Evolutionary conservation across 2,113 vertebrate species (phyloP).

Genomic region (Ctenodactylus gundi): DNA sequence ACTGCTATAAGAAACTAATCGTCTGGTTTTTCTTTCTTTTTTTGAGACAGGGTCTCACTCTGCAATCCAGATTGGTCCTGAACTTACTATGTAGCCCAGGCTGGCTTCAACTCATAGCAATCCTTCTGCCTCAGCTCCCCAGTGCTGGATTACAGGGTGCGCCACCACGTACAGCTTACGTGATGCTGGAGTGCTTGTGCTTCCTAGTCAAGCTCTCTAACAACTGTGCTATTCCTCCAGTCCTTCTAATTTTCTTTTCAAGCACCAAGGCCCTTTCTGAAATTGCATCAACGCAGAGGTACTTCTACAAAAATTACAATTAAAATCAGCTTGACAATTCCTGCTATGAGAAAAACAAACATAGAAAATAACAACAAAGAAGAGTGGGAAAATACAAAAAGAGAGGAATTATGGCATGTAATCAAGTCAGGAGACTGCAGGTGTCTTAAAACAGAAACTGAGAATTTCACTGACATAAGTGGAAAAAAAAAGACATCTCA

Average conservation of each 20-base stretch:
- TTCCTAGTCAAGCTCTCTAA: too few relatives aligned
- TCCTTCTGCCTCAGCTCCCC: too few relatives aligned
- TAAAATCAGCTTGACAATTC: background rate
- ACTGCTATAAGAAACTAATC: background rate
- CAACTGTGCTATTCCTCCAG: too few relatives aligned
- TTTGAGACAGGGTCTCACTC: too few relatives aligned
- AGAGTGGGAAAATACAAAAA: background rate
- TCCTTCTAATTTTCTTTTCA: background rate
- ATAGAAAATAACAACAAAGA: background rate
- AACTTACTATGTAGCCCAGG: too few relatives aligned
- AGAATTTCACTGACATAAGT: background rate
- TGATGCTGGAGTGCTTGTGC: too few relatives aligned
- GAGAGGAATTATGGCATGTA: background rate
- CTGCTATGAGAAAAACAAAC: background rate
- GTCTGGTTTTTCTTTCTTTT: background rate
- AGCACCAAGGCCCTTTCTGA: slow-evolving; percentile 2
- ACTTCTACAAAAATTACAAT: background rate
- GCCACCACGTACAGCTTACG: too few relatives aligned
- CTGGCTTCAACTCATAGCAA: too few relatives aligned
- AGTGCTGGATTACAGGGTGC: too few relatives aligned
- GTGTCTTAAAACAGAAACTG: background rate
- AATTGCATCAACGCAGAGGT: background rate
- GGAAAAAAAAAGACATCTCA: background rate
- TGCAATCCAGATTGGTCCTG: too few relatives aligned
- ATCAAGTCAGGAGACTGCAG: background rate